Evolutionary conservation across 2,113 vertebrate genomes (phyloP).

Genomic region (Psettodes erumei): DNA sequence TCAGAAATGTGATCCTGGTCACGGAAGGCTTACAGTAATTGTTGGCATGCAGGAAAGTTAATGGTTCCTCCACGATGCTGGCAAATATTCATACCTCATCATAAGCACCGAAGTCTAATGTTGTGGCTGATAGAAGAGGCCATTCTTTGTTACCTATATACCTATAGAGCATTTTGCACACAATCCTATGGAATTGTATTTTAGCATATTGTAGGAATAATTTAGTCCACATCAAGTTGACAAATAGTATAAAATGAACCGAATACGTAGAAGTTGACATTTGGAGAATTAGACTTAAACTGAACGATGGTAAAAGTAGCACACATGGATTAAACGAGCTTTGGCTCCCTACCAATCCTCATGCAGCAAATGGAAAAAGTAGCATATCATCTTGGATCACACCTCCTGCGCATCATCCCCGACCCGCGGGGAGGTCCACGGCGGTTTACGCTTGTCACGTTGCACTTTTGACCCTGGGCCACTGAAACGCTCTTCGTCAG

Average conservation of each 20-base stretch:
- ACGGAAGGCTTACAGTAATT: conserved; percentile 12
- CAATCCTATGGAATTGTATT: conserved; percentile 81
- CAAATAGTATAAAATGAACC: conserved; percentile 13
- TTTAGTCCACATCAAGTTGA: conserved; percentile 41
- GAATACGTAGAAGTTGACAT: conserved; percentile 34
- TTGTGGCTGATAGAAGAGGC: conserved; percentile 59
- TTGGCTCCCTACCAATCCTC: conserved; percentile 44
- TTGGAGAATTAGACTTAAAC: conserved; percentile 40
- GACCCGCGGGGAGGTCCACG: conserved; percentile 37
- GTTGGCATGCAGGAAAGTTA: conserved; percentile 46
- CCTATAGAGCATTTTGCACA: conserved; percentile 79
- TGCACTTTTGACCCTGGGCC: conserved; percentile 72
- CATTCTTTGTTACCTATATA: conserved; percentile 66
- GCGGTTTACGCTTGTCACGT: conserved; percentile 62
- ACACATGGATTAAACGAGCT: conserved; percentile 59
- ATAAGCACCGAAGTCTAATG: conserved; percentile 56
- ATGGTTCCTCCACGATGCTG: conserved; percentile 50
- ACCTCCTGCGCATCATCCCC: conserved; percentile 50
- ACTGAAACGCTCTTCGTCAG: conserved; percentile 40
- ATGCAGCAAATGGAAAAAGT: conserved; percentile 62
- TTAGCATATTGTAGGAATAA: conserved; percentile 54
- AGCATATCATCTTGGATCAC: conserved; percentile 63
- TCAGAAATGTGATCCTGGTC: conserved; percentile 29
- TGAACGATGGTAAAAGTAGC: conserved; percentile 66
- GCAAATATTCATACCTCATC: conserved; percentile 72